Conservation (phyloP, 2,113 vertebrate species). For the Pachycephala philippinensis region DNA sequence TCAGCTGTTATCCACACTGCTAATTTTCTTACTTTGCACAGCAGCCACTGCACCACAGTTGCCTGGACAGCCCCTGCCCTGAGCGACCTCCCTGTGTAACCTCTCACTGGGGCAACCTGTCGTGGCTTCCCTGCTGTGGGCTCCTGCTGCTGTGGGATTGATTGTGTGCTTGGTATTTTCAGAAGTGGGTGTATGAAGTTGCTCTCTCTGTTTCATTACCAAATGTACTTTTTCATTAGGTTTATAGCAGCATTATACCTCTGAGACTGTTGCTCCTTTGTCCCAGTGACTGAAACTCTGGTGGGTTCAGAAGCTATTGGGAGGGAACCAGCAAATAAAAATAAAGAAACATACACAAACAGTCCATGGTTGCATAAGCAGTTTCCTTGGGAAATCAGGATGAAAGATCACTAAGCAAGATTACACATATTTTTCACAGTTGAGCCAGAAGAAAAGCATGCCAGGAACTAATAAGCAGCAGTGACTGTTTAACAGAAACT, state of each 20-base stretch:
- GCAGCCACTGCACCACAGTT: neutral
- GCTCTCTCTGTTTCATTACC: neutral
- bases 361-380: neutral
- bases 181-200: neutral
- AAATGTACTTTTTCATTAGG: neutral
- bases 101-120: neutral
- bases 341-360: neutral
- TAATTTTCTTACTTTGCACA: neutral
- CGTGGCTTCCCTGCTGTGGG: fast-evolving
- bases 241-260: neutral
- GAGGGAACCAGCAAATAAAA: conserved; percentile 23
- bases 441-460: conserved; percentile 1
- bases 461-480: neutral
- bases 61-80: neutral
- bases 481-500: neutral
- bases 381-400: conserved; percentile 39
- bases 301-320: neutral
- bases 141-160: neutral
- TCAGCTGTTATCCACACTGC: neutral
- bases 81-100: fast-evolving
- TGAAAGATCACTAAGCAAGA: conserved; percentile 19
- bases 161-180: neutral
- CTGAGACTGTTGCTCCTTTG: neutral
- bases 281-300: neutral
- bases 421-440: neutral